Evolutionary conservation across 2,888 invertebrate genomes (phyloP), one percentile per base, ranked within the genome.

Genomic region (Trichogramma evanescens): DNA sequence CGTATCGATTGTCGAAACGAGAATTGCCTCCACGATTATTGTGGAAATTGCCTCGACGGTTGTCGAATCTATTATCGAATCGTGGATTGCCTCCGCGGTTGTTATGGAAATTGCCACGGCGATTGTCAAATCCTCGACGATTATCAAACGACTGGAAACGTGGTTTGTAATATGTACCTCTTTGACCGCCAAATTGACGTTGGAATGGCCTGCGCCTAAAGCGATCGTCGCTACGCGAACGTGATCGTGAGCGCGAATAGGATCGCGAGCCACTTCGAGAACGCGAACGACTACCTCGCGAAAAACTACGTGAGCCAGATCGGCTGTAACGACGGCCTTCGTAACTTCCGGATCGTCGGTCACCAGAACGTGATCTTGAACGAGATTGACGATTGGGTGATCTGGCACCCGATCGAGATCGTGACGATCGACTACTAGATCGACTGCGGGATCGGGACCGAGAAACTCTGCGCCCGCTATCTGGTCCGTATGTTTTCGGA

Each of bases 121-220:
- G 77, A 65, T 74, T 74, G 26, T 77, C 75, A 38, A 79, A 73
- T 7, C 76, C 74, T 43, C 83, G 82, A 56, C 85, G 82, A 68
- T 81, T 82, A 59, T 80, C 80, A 78, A 83, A 85, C 26, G 83
- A 82, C 74, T 88, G 88, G 82, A 89, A 89, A 65, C 89, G 83
- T 1, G 89, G 89, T 68, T 89, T 87, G 80, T 89, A 89, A 78
- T 89, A 89, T 1, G 89, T 89, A 65, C 89, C 89, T 3, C 77
- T 67, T 4, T 57, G 39, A 2, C 48, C 38, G 6, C 40, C 41
- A 64, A 74, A 75, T 53, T 76, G 75, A 13, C 77, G 70, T 26
- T 26, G 26, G 26, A 26, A 26, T 26, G 26, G 26, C 59, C 76
- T 77, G 1, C 78, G 68, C 50, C 77, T 74, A 56, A 74, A 75